Conservation (phyloP, 2,797 vertebrate genomes). For the Cercopithecus hamlyni region DNA sequence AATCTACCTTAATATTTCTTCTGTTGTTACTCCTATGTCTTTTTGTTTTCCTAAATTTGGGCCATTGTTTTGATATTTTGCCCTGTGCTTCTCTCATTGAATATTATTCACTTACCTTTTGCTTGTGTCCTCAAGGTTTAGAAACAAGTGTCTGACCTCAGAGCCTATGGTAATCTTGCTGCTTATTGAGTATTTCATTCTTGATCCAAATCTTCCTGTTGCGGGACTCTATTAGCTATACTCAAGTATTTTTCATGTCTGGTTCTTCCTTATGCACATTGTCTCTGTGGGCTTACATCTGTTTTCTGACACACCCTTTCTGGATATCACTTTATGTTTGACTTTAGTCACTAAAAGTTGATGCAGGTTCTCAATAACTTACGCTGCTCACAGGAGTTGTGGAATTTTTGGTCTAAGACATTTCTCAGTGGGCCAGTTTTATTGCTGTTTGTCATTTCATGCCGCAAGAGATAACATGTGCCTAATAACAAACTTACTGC, state of each 20-base stretch:
- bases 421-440: neutral
- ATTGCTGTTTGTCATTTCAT: neutral
- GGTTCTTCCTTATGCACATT: neutral
- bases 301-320: neutral
- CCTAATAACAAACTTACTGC: neutral
- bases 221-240: neutral
- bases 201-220: neutral
- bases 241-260: neutral
- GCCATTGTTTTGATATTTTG: neutral
- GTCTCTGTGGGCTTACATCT: neutral
- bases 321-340: neutral
- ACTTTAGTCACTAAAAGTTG: neutral
- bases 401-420: neutral
- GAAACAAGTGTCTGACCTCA: neutral
- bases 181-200: neutral
- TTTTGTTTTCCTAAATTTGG: neutral
- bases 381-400: neutral
- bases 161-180: rapidly evolving
- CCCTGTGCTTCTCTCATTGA: rapidly evolving
- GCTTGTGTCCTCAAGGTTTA: neutral
- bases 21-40: neutral
- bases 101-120: neutral
- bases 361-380: neutral
- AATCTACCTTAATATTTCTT: neutral
- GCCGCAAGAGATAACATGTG: neutral